Evolutionary conservation across 2,113 vertebrate species (phyloP).

Genomic region (Paracanthobrama guichenoti): DNA sequence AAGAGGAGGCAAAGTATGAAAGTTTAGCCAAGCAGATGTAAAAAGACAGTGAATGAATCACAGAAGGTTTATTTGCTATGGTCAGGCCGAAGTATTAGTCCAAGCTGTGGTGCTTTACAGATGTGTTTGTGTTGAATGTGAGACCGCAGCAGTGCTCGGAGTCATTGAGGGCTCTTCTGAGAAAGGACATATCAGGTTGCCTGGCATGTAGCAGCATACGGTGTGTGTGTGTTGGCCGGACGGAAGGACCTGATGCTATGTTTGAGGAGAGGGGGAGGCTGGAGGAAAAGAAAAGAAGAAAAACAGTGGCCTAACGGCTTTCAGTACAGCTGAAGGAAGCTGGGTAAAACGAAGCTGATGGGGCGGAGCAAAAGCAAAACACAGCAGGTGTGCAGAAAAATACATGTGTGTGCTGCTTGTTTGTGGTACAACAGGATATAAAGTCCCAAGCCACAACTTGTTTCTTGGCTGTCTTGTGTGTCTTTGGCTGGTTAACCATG

Average conservation of each 20-base stretch:
- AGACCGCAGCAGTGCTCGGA: conserved; percentile 38
- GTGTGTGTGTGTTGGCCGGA: conserved; percentile 43
- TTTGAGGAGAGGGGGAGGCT: conserved; percentile 17
- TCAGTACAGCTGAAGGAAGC: conserved; percentile 70
- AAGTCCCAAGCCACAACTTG: conserved; percentile 35
- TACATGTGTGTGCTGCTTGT: conserved; percentile 9
- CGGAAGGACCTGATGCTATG: conserved; percentile 10
- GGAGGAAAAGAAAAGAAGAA: not conserved
- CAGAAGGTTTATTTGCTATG: not conserved
- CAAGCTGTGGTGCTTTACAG: not conserved
- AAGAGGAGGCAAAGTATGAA: not conserved
- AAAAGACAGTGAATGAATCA: not conserved
- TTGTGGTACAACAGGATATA: not conserved
- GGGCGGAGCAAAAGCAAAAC: conserved; percentile 36
- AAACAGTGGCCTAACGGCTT: conserved; percentile 71
- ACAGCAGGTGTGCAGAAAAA: conserved; percentile 17
- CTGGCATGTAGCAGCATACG: conserved; percentile 66
- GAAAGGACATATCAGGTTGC: conserved; percentile 70
- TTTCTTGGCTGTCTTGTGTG: conserved; percentile 55
- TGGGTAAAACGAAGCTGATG: conserved; percentile 48
- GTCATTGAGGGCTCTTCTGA: conserved; percentile 55
- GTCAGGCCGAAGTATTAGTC: not conserved
- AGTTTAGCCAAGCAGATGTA: not conserved
- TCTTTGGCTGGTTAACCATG: conserved; percentile 11
- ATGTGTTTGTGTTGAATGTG: conserved; percentile 33